Evolutionary conservation across 2,113 vertebrate genomes (phyloP).

Genomic region (Esox niger): DNA sequence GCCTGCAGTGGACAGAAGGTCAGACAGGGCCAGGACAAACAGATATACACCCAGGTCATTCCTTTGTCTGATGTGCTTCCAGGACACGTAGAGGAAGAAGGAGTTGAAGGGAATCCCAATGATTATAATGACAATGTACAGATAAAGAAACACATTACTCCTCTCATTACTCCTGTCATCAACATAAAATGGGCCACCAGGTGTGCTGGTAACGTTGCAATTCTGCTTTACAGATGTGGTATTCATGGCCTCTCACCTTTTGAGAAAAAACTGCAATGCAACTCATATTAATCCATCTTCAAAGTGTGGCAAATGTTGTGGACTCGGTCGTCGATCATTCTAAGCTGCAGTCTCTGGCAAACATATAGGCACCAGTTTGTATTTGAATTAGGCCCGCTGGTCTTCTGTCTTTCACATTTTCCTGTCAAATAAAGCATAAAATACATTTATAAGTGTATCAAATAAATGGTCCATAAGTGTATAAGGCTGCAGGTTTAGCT

Average conservation of each 20-base stretch:
- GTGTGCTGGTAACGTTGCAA: conserved; percentile 28
- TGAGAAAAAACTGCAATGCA: neutral
- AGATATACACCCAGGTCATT: conserved; percentile 86
- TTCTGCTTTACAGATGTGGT: conserved; percentile 33
- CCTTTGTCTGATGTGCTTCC: conserved; percentile 75
- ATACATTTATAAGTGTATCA: too few relatives aligned
- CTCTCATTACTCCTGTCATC: neutral
- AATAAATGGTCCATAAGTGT: too few relatives aligned
- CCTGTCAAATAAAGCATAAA: too few relatives aligned
- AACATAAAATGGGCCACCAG: conserved; percentile 63
- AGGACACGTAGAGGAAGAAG: conserved; percentile 79
- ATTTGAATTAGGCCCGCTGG: too few relatives aligned
- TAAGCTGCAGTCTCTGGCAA: too few relatives aligned
- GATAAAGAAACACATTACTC: conserved; percentile 62
- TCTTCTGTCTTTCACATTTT: too few relatives aligned
- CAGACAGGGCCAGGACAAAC: conserved; percentile 82
- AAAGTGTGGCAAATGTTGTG: neutral
- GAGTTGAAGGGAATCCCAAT: conserved; percentile 78
- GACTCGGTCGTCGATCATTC: too few relatives aligned
- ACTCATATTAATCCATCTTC: neutral
- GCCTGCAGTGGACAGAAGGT: conserved; percentile 75
- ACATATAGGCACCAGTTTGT: too few relatives aligned
- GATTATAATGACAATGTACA: conserved; percentile 75
- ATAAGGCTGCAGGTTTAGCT: too few relatives aligned
- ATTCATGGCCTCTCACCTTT: conserved; percentile 21